These are phyloP conservation scores for Carettochelys insculpta DNA, from an alignment of 2,113 vertebrate genomes.

Conservation along the genomic window DNA sequence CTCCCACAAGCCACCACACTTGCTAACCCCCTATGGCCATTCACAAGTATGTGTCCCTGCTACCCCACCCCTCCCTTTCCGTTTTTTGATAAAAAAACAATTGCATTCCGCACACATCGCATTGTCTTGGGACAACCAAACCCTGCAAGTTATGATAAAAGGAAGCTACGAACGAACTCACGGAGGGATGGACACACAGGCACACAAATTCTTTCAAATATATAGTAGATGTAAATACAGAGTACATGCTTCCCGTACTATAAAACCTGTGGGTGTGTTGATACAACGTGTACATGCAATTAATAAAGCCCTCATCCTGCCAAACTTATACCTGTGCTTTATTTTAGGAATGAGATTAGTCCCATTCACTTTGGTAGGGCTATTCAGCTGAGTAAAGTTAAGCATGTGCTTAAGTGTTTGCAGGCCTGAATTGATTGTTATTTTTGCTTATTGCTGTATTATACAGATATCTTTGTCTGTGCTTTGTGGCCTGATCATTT, in stretches of 20 bases:
- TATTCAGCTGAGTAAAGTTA: background rate
- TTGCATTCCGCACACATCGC: no score
- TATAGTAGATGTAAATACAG: accelerated
- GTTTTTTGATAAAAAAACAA: no score
- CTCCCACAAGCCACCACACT: no score
- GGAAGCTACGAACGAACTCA: no score
- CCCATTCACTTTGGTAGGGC: background rate
- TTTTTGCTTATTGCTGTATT: background rate
- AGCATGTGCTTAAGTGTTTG: background rate
- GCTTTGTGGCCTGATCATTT: accelerated
- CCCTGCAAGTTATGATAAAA: no score
- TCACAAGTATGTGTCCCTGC: no score
- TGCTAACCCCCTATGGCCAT: no score
- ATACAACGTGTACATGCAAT: accelerated
- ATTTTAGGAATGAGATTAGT: accelerated
- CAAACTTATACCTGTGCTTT: accelerated
- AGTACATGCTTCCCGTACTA: background rate
- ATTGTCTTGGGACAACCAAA: no score
- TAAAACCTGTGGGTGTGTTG: accelerated
- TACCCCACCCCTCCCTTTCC: no score
- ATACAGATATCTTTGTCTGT: background rate
- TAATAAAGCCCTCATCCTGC: background rate
- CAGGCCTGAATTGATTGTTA: background rate
- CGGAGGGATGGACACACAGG: no score
- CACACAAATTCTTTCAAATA: background rate